Percentiles rank a stretch among this genome's conserved stretches.
Conservation (phyloP, 2,888 invertebrate genomes). For the Limnephilus marmoratus region DNA sequence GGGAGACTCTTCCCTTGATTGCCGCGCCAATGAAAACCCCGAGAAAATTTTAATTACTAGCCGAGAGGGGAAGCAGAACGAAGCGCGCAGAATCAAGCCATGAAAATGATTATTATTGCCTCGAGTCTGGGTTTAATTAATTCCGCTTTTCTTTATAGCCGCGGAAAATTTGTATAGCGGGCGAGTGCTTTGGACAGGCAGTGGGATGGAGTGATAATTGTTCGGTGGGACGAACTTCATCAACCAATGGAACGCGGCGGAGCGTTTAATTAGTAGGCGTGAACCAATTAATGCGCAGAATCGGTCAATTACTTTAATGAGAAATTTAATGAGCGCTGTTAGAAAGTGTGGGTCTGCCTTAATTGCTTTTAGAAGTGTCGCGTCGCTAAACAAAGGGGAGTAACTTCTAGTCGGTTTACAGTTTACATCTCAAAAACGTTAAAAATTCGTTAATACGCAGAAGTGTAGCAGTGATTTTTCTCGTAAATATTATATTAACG, state of each 20-base stretch:
- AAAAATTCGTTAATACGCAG: too few relatives aligned
- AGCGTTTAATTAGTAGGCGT: conserved; percentile 52
- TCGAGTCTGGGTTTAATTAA: conserved; percentile 1
- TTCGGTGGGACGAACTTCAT: conserved; percentile 37
- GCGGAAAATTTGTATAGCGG: conserved; percentile 26
- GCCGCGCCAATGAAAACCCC: conserved; percentile 54
- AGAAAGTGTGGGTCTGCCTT: neutral
- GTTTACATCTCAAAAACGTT: neutral
- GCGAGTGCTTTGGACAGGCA: neutral
- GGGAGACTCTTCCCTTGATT: conserved; percentile 46
- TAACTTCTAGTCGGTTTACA: neutral
- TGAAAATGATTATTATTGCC: neutral
- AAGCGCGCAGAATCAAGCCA: conserved; percentile 49
- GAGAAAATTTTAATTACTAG: conserved; percentile 56
- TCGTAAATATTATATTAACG: neutral
- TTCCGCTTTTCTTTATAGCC: neutral
- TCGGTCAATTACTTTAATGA: conserved; percentile 18
- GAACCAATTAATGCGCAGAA: conserved; percentile 55
- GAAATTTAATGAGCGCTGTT: conserved; percentile 19
- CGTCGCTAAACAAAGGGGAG: neutral
- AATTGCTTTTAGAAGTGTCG: neutral
- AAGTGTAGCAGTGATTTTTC: neutral
- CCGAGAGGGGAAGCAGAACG: conserved; percentile 18
- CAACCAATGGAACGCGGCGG: conserved; percentile 54
- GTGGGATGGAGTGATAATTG: conserved; percentile 59